Evolutionary conservation across 1,140 invertebrate genomes (phyloP), one percentile per base, ranked within the genome.

Genomic region (Pseudomyrmex flavicornis): DNA sequence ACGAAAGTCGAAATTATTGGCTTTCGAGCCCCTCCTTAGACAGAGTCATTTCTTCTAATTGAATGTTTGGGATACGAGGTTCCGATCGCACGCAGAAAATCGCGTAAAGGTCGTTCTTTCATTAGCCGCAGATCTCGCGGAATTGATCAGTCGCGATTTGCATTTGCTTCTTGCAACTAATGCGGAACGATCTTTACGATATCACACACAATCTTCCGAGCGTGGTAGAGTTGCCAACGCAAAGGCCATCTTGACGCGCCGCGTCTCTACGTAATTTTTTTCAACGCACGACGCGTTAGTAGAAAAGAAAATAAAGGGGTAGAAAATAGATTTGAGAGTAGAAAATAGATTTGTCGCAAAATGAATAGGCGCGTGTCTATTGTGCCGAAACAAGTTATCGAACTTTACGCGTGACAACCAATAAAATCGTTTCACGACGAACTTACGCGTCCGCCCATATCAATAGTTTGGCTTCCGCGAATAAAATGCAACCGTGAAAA

Each of bases 361-460:
- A 26, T 26, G 26, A 26, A 26, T 3, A 26, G 5, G 35, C 35
- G 35, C 35, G 35, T 3, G 26, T 26, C 26, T 26, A 26, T 1
- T 50, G 0, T 22, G 20, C 20, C 20, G 20, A 44, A 59, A 15
- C 63, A 48, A 20, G 54, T 70, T 70, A 70, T 70, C 65, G 65
- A 70, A 54, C 48, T n/a, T n/a, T n/a, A n/a, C n/a, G 56, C 70
- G 56, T 80, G 70, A 70, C 59, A 79, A 59, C 54, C 54, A 46
- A 48, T 26, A 54, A 59, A 7, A 17, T 3, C n/a, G 9, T 7
- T 50, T 1, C 15, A 13, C 1, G 44, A 79, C 44, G 35, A 58
- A 80, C 56, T 46, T n/a, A 50, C 54, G 10, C 35, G 26, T 12
- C 5, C 17, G 52, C 9, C 20, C 63, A n/a, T 5, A n/a, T n/a